Conservation (phyloP, 2,888 invertebrate genomes). For the Selenia dentaria region DNA sequence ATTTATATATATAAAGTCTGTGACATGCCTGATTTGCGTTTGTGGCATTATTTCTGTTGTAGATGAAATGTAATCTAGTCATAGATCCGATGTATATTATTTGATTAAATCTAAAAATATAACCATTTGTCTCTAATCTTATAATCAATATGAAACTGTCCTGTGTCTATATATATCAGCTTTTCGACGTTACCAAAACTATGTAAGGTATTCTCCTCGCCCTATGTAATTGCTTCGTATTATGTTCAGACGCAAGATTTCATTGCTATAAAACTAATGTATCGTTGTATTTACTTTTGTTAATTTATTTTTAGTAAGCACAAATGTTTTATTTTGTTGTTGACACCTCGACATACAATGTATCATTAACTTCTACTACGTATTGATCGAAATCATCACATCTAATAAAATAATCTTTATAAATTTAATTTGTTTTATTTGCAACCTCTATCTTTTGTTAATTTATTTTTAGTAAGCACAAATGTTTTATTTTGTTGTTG, state of each 20-base stretch:
- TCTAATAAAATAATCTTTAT: slow-evolving; percentile 82
- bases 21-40: slow-evolving; percentile 8
- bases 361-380: slow-evolving; percentile 70
- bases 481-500: slow-evolving; percentile 80
- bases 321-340: slow-evolving; percentile 81
- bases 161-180: background rate
- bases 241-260: slow-evolving; percentile 53
- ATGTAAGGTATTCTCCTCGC: slow-evolving; percentile 59
- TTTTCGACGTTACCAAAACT: background rate
- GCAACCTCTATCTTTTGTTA: slow-evolving; percentile 67
- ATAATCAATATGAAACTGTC: background rate
- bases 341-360: slow-evolving; percentile 75
- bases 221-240: slow-evolving; percentile 65
- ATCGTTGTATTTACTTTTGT: slow-evolving; percentile 80
- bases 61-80: slow-evolving; percentile 58
- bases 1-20: slow-evolving; percentile 9
- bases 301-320: slow-evolving; percentile 81
- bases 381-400: slow-evolving; percentile 79
- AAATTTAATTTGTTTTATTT: slow-evolving; percentile 59
- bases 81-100: slow-evolving; percentile 53
- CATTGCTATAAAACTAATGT: slow-evolving; percentile 60
- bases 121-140: background rate
- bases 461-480: slow-evolving; percentile 81
- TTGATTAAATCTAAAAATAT: slow-evolving; percentile 20
- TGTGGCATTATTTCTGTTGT: slow-evolving; percentile 5